Percentiles rank a stretch among this genome's conserved stretches.
Evolutionary conservation across 2,113 vertebrate genomes (phyloP).

Genomic region (Hemicordylus capensis): DNA sequence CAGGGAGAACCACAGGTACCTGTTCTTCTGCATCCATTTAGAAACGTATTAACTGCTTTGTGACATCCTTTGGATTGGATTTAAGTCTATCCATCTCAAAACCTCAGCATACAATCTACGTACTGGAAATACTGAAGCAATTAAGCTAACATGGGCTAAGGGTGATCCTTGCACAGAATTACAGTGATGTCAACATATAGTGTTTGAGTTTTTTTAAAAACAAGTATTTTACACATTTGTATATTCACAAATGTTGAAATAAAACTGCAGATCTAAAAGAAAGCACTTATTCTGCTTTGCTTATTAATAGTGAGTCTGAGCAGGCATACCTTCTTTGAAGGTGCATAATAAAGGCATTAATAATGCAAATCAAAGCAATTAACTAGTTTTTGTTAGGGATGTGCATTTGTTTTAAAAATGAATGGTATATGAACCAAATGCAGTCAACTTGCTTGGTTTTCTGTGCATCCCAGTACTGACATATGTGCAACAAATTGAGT

Average conservation of each 20-base stretch:
- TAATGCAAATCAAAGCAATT: no score
- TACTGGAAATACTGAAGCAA: neutral
- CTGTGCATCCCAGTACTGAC: no score
- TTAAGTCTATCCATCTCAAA: neutral
- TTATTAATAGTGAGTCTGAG: constrained; percentile 10
- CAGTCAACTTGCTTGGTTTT: no score
- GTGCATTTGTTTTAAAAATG: no score
- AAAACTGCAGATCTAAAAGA: neutral
- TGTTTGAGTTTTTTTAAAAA: no score
- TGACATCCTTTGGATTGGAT: neutral
- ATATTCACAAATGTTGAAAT: neutral
- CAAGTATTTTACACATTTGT: constrained; percentile 2
- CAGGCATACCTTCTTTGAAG: neutral
- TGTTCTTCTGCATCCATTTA: neutral
- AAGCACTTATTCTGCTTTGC: constrained; percentile 7
- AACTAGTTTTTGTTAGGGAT: no score
- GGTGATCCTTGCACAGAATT: neutral
- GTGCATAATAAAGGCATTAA: no score
- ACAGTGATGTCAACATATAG: neutral
- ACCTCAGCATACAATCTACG: neutral
- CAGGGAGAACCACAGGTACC: neutral
- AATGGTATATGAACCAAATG: no score
- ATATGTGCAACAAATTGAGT: no score
- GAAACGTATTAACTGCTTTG: neutral
- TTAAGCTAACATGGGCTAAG: neutral